phyloP scores from a whole-genome alignment of 2,113 vertebrate genomes.

The Ornithorhynchus anatinus region DNA sequence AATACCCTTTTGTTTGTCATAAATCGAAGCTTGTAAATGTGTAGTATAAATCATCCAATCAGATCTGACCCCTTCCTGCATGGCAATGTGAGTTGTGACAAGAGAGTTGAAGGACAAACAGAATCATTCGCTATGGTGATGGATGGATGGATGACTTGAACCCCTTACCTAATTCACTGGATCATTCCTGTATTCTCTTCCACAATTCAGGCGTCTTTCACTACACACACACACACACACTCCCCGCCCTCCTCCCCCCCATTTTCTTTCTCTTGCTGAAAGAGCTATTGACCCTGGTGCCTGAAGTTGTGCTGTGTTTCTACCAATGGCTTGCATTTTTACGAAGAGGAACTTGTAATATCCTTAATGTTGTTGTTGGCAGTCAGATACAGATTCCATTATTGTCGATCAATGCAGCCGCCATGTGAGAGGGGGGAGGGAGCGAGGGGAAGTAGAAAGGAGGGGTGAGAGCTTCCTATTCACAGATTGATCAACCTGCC shows the following conservation, averaged over 20 bases:
- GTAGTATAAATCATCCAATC: slow-evolving; percentile 39
- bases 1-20: slow-evolving; percentile 50
- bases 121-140: neutral
- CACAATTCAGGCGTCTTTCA: neutral
- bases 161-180: neutral
- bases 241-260: neutral
- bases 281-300: slow-evolving; percentile 38
- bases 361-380: slow-evolving; percentile 73
- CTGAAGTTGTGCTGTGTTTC: slow-evolving; percentile 52
- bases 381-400: slow-evolving; percentile 73
- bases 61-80: slow-evolving; percentile 8
- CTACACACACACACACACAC: neutral
- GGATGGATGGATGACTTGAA: neutral
- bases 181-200: slow-evolving; percentile 14
- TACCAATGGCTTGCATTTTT: slow-evolving; percentile 46
- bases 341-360: slow-evolving; percentile 66
- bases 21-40: slow-evolving; percentile 44
- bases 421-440: slow-evolving; percentile 59
- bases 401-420: slow-evolving; percentile 79
- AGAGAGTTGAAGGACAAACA: slow-evolving; percentile 12
- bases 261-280: slow-evolving; percentile 15
- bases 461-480: slow-evolving; percentile 77
- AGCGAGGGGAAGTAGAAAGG: slow-evolving; percentile 50
- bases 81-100: neutral
- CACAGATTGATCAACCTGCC: slow-evolving; percentile 82